Base-by-base conservation (phyloP, 2,888 invertebrate genomes). In the Saturnia pavonia region DNA sequence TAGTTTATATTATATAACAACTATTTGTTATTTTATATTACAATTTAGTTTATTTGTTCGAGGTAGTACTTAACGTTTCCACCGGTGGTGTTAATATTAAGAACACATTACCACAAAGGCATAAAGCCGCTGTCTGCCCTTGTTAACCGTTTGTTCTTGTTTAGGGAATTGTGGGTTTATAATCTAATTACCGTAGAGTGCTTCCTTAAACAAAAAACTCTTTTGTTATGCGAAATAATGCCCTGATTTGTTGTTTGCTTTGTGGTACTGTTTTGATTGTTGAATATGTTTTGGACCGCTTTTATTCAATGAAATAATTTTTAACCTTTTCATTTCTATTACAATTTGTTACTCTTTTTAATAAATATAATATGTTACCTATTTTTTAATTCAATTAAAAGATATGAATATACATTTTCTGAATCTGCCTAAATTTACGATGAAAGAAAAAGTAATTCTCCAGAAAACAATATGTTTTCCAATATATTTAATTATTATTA, bases 131-230 rank as follows among this genome's bases (percentile, higher is more conserved):
- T 72, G 76, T 80, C 79, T 71, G 75, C 72, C 73, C 77, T 82
- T 78, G 78, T 83, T 80, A 78, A 74, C 73, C 72, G 68, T 75
- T 75, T 77, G 76, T 78, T 78, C 77, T 80, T 80, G 76, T 76
- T 78, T 75, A 74, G 77, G 74, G 76, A 77, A 76, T 75, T 76
- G 76, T 74, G 75, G 74, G 75, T 77, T 84, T 80, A 83, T 88
- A 88, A 89, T 83, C 80, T 84, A 88, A 90, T 89, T 87, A 88
- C 79, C 51, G 75, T 78, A 78, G 83, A 89, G 88, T 88, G 89
- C 85, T 88, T 83, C 83, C 82, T 81, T 83, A 84, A 85, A 86
- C 86, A 87, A 86, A 88, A 87, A 86, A 84, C 79, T 84, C 83
- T 82, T 85, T 87, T 87, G 85, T 89, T 83, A 82, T 80, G 77